phyloP scores from a whole-genome alignment of 2,797 vertebrate genomes.

The Sebastes minor region DNA sequence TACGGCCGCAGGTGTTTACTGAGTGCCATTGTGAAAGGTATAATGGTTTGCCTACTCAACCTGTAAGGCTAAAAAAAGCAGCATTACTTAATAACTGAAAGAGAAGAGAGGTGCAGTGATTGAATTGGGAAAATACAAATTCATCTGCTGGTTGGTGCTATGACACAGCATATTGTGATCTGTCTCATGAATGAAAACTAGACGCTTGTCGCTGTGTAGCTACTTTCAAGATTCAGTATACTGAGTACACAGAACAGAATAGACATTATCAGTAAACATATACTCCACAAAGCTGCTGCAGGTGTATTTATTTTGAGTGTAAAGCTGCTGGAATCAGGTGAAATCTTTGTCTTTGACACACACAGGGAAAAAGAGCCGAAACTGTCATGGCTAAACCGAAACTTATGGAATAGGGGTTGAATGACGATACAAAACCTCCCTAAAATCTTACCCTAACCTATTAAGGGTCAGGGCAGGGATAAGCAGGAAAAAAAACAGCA shows the following conservation, averaged over 20 bases:
- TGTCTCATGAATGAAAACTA: not conserved
- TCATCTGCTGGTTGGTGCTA: not conserved
- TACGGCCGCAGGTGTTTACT: conserved; percentile 28
- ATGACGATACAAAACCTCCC: not conserved
- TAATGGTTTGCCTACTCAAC: not conserved
- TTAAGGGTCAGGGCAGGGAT: not conserved
- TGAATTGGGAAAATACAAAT: not conserved
- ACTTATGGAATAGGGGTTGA: not conserved
- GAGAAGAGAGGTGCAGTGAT: not conserved
- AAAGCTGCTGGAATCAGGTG: not conserved
- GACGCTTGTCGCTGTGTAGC: not conserved
- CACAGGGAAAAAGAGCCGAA: not conserved
- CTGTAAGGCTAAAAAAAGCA: not conserved
- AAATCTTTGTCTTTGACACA: not conserved
- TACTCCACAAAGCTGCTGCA: not conserved
- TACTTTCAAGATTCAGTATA: not conserved
- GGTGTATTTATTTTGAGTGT: not conserved
- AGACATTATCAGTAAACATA: not conserved
- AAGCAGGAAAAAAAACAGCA: not conserved
- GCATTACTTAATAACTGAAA: not conserved
- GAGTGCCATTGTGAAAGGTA: not conserved
- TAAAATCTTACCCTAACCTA: not conserved
- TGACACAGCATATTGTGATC: not conserved
- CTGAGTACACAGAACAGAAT: not conserved
- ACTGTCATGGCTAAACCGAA: not conserved